Evolutionary conservation across 2,888 invertebrate species (phyloP), one percentile per base, ranked within the genome.

Genomic region (Ichneumon xanthorius): DNA sequence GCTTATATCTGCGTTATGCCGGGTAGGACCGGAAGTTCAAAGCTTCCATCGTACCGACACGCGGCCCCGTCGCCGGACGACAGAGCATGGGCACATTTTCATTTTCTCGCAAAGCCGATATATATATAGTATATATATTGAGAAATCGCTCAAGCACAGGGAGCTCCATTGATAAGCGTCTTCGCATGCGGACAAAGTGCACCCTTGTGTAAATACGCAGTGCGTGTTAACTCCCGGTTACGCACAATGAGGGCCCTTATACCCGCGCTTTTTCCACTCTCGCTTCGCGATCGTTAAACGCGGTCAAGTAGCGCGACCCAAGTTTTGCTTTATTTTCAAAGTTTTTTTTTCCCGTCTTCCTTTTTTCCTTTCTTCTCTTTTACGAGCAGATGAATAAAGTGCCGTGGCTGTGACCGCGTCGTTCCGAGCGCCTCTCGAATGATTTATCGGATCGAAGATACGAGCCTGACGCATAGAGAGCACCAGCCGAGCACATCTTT

Each of bases 381-480:
- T 80, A 80, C 53, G 61, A 76, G 75, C 70, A 55, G 76, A 73
- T 77, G 76, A 73, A 78, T 70, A 71, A 73, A 80, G 58, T 68
- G 71, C 72, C 71, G 71, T 72, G 40, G 45, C 50, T 79, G 6
- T 61, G 68, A 61, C 63, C 40, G 50, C 45, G 68, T 26, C 73
- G 61, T 72, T 61, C 63, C 61, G 53, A 68, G 67, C 65, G 26
- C n/a, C 19, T 55, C 33, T 33, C 48, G 71, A 82, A 79, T 82
- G 82, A 85, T 82, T 85, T 85, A 85, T 85, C 81, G 78, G 70
- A 79, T 75, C 78, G 48, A 61, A 68, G 75, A 82, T 79, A 81
- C 50, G 19, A 53, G 75, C n/a, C 55, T 79, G 65, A 40, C 33
- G 70, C 70, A 40, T 55, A 70, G 37, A 37, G 61, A 65, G 65